These are phyloP conservation scores for Setipinna tenuifilis DNA, from an alignment of 2,797 vertebrate species.

Conservation along the genomic window DNA sequence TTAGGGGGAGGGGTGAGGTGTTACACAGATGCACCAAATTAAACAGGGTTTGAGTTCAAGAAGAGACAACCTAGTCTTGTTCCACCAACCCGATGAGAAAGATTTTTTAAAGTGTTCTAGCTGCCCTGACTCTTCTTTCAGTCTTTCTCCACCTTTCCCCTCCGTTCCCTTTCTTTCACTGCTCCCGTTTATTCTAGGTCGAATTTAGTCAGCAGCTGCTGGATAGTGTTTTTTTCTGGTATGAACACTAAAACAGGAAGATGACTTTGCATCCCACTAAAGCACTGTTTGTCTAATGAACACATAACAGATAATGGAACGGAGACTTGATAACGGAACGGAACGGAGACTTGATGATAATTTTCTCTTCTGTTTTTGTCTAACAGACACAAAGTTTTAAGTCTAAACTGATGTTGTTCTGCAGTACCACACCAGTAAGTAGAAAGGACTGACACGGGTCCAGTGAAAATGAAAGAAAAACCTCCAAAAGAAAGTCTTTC, in stretches of 20 bases:
- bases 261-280: background rate
- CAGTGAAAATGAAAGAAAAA: background rate
- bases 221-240: background rate
- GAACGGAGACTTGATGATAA: too few species aligned
- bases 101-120: background rate
- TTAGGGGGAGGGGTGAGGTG: too few species aligned
- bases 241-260: background rate
- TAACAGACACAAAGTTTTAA: background rate
- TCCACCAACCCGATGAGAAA: too few species aligned
- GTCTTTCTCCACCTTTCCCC: background rate
- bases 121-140: background rate
- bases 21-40: too few species aligned
- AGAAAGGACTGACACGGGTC: background rate
- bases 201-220: background rate
- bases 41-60: too few species aligned
- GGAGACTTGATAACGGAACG: too few species aligned
- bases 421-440: background rate
- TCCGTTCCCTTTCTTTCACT: background rate
- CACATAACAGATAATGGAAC: too few species aligned
- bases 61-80: too few species aligned
- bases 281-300: too few species aligned
- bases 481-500: background rate
- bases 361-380: background rate
- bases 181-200: background rate
- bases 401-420: background rate